These are phyloP conservation scores for Volucella bombylans DNA, from an alignment of 2,888 invertebrate genomes.

Conservation along the genomic window DNA sequence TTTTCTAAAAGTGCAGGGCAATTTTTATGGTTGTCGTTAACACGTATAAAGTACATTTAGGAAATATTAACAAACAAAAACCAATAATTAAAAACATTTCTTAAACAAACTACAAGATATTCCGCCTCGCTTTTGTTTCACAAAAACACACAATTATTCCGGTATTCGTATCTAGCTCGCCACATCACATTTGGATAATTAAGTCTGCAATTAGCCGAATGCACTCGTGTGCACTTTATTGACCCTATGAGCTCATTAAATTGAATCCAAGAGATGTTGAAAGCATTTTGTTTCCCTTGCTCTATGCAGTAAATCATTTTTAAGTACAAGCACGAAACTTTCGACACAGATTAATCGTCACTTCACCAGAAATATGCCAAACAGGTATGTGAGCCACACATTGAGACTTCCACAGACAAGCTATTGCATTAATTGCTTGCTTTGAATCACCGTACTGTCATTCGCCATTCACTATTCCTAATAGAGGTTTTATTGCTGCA, in stretches of 20 bases:
- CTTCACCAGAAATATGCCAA: conserved; percentile 52
- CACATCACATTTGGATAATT: conserved; percentile 35
- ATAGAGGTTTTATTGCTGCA: conserved; percentile 61
- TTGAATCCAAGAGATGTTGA: conserved; percentile 27
- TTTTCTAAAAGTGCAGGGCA: too few relatives aligned
- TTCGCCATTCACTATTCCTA: conserved; percentile 37
- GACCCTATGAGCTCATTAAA: conserved; percentile 34
- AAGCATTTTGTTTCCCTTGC: conserved; percentile 35
- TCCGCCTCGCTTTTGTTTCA: background rate
- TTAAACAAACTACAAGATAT: background rate
- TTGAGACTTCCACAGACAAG: conserved; percentile 40
- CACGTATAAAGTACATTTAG: too few relatives aligned
- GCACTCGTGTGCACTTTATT: conserved; percentile 51
- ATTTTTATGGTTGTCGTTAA: too few relatives aligned
- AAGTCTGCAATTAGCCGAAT: conserved; percentile 54
- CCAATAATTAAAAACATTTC: too few relatives aligned
- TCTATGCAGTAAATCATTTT: conserved; percentile 67
- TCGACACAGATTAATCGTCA: conserved; percentile 64
- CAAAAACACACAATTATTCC: conserved; percentile 4
- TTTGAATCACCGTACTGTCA: conserved; percentile 45
- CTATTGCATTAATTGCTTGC: conserved; percentile 54
- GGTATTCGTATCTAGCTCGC: conserved; percentile 29
- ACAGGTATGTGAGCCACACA: conserved; percentile 50
- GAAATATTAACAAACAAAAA: too few relatives aligned
- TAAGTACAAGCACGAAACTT: conserved; percentile 53